A percentile compares a stretch with the other conserved stretches of the same genome.
phyloP scores from a whole-genome alignment of 2,888 invertebrate species.

The Pseudanteris insignis region DNA sequence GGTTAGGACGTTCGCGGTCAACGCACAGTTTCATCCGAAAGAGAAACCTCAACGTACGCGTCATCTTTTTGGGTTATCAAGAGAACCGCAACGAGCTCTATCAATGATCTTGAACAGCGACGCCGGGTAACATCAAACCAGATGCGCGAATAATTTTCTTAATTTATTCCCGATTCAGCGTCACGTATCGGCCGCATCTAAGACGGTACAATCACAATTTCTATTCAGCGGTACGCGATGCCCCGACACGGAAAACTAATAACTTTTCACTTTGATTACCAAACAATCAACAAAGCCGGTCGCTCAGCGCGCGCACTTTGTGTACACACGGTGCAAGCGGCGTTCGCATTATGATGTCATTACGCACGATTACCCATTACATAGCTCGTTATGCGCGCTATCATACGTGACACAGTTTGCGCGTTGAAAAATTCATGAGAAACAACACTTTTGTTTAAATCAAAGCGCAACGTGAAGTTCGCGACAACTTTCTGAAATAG shows the following conservation, averaged over 20 bases:
- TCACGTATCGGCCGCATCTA: conserved; percentile 18
- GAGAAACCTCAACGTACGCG: conserved; percentile 8
- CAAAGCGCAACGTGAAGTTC: not conserved
- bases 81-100: conserved; percentile 17
- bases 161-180: conserved; percentile 18
- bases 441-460: conserved; percentile 26
- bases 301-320: conserved; percentile 47
- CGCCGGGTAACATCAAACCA: conserved; percentile 6
- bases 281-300: conserved; percentile 48
- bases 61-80: conserved; percentile 30
- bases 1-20: too few relatives aligned
- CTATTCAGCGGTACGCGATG: conserved; percentile 10
- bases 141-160: conserved; percentile 25
- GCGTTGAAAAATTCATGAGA: conserved; percentile 35
- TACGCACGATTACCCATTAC: conserved; percentile 57
- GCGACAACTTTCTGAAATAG: too few relatives aligned
- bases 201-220: conserved; percentile 2
- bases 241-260: conserved; percentile 26
- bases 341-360: conserved; percentile 56
- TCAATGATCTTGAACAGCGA: conserved; percentile 17
- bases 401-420: conserved; percentile 52
- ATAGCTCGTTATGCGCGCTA: conserved; percentile 56
- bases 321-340: conserved; percentile 45
- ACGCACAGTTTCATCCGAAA: not conserved
- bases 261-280: conserved; percentile 33